Evolutionary conservation across 2,113 vertebrate species (phyloP).

Genomic region (Oreotrochilus melanogaster): DNA sequence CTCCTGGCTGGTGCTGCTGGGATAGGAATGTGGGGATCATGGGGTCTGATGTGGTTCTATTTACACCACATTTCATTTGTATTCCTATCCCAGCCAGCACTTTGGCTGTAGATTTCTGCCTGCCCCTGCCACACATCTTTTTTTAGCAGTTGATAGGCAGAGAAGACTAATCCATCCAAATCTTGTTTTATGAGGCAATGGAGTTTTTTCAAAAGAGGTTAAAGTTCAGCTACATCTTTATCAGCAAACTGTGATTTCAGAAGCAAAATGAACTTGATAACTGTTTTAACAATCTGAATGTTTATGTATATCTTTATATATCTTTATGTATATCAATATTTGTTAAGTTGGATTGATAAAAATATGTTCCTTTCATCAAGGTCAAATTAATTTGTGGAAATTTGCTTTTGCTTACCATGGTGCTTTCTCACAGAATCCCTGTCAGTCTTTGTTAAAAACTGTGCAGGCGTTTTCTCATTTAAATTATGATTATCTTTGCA

Average conservation of each 20-base stretch:
- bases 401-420: slow-evolving; percentile 54
- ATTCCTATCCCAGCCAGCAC: not conserved
- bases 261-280: slow-evolving; percentile 59
- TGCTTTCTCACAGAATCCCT: not conserved
- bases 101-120: not conserved
- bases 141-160: not conserved
- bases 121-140: not conserved
- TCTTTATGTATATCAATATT: slow-evolving; percentile 54
- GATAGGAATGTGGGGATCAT: not conserved
- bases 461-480: slow-evolving; percentile 26
- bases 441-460: slow-evolving; percentile 14
- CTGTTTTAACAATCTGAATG: slow-evolving; percentile 56
- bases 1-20: not conserved
- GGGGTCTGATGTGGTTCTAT: accelerated
- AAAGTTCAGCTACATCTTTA: slow-evolving; percentile 27
- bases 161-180: not conserved
- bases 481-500: slow-evolving; percentile 21
- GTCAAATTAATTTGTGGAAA: slow-evolving; percentile 66
- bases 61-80: not conserved
- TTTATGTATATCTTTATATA: slow-evolving; percentile 27
- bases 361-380: slow-evolving; percentile 64
- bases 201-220: not conserved
- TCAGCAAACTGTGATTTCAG: slow-evolving; percentile 48
- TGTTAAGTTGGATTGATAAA: slow-evolving; percentile 67
- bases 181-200: not conserved